Percentiles rank a stretch among this genome's conserved stretches.
Evolutionary conservation across 2,888 invertebrate genomes (phyloP).

Genomic region (Sussaba pulchella): DNA sequence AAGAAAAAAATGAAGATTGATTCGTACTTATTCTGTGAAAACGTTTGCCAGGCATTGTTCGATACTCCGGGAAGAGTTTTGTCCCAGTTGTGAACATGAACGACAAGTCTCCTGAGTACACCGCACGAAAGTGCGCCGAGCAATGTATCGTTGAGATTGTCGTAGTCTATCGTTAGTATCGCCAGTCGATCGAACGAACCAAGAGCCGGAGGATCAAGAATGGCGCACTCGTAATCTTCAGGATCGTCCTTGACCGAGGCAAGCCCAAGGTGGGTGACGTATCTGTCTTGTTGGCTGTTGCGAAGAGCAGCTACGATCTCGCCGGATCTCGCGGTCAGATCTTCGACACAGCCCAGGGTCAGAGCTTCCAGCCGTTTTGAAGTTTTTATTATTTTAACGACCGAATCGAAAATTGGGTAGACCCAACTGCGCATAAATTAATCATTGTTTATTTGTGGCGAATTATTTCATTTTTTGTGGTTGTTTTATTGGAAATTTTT

Average conservation of each 20-base stretch:
- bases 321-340: slow-evolving; percentile 84
- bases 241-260: slow-evolving; percentile 91
- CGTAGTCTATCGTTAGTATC: slow-evolving; percentile 86
- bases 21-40: slow-evolving; percentile 85
- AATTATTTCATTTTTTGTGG: neutral
- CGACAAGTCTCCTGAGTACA: slow-evolving; percentile 86
- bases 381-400: slow-evolving; percentile 84
- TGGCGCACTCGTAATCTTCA: slow-evolving; percentile 87
- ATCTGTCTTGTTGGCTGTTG: slow-evolving; percentile 85
- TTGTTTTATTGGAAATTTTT: neutral
- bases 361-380: slow-evolving; percentile 84
- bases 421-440: slow-evolving; percentile 59
- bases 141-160: slow-evolving; percentile 85
- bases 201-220: slow-evolving; percentile 86
- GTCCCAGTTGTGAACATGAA: slow-evolving; percentile 90
- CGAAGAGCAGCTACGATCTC: slow-evolving; percentile 83
- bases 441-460: neutral
- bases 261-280: slow-evolving; percentile 88
- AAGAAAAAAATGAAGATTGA: neutral
- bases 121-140: slow-evolving; percentile 84
- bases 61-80: slow-evolving; percentile 88
- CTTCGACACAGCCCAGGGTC: slow-evolving; percentile 86
- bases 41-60: slow-evolving; percentile 88
- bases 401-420: slow-evolving; percentile 71
- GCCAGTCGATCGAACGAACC: slow-evolving; percentile 85